Conservation (phyloP, 2,888 invertebrate genomes). For the Carpatolechia fugitivella region DNA sequence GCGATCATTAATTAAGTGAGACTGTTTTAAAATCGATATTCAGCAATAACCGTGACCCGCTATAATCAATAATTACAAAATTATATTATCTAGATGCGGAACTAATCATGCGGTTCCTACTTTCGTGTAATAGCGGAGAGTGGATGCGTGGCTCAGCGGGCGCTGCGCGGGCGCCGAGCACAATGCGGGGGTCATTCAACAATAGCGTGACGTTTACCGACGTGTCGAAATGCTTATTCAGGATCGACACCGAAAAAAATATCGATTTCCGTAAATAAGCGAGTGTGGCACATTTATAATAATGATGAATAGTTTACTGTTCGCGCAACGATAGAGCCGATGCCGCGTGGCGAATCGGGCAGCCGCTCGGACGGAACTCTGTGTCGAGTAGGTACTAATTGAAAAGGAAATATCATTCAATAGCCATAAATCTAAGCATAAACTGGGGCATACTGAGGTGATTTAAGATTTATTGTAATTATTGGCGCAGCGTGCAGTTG, state of each 20-base stretch:
- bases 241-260: slow-evolving; percentile 76
- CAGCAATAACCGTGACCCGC: slow-evolving; percentile 63
- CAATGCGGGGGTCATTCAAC: slow-evolving; percentile 71
- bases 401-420: slow-evolving; percentile 69
- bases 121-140: slow-evolving; percentile 40
- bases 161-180: slow-evolving; percentile 31
- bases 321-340: slow-evolving; percentile 62
- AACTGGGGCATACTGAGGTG: slow-evolving; percentile 60
- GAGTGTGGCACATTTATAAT: slow-evolving; percentile 79
- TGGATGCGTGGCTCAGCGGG: slow-evolving; percentile 55
- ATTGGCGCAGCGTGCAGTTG: neutral
- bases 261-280: slow-evolving; percentile 80
- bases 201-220: slow-evolving; percentile 72
- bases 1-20: slow-evolving; percentile 59
- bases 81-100: slow-evolving; percentile 63
- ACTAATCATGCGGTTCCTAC: slow-evolving; percentile 61
- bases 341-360: slow-evolving; percentile 71
- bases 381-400: slow-evolving; percentile 61
- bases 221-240: slow-evolving; percentile 72
- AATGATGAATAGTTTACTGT: slow-evolving; percentile 73
- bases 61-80: slow-evolving; percentile 76
- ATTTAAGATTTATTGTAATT: slow-evolving; percentile 31
- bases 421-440: slow-evolving; percentile 67
- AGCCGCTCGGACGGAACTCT: slow-evolving; percentile 55
- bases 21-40: slow-evolving; percentile 54